These are phyloP conservation scores for Equus quagga DNA, from an alignment of 2,113 vertebrate genomes.

Conservation along the genomic window DNA sequence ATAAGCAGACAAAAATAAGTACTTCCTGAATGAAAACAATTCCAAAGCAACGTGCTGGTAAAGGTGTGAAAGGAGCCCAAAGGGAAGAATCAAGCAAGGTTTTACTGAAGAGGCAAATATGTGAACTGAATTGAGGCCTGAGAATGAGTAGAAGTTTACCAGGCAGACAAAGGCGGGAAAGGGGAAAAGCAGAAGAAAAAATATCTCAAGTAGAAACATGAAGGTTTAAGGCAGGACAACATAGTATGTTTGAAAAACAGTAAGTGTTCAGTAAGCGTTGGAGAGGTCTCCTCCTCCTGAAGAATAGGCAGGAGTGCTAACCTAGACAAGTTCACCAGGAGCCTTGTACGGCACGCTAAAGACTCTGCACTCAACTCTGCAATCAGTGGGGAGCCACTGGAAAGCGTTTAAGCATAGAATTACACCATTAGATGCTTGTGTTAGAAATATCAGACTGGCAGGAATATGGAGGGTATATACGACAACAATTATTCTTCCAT, in stretches of 20 bases:
- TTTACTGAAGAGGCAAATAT: background rate
- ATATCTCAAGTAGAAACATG: background rate
- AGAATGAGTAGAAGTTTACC: background rate
- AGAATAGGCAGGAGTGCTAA: background rate
- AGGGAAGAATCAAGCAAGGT: background rate
- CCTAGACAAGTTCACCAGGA: background rate
- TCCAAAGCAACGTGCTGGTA: background rate
- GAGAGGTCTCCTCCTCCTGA: background rate
- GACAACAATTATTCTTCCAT: background rate
- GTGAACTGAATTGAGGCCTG: background rate
- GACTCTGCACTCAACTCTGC: background rate
- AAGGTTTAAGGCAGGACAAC: background rate
- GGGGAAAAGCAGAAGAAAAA: background rate
- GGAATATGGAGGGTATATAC: background rate
- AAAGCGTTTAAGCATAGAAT: background rate
- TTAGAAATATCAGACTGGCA: background rate
- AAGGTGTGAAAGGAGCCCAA: background rate
- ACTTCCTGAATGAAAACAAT: background rate
- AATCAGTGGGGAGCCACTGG: background rate
- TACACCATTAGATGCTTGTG: background rate
- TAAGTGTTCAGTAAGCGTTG: background rate
- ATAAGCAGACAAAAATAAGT: background rate
- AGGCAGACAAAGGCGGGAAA: background rate
- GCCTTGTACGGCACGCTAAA: background rate
- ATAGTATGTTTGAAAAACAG: background rate